Percentiles rank a stretch among this genome's conserved stretches.
Evolutionary conservation across 2,113 vertebrate species (phyloP).

Genomic region (Opisthocomus hoazin): DNA sequence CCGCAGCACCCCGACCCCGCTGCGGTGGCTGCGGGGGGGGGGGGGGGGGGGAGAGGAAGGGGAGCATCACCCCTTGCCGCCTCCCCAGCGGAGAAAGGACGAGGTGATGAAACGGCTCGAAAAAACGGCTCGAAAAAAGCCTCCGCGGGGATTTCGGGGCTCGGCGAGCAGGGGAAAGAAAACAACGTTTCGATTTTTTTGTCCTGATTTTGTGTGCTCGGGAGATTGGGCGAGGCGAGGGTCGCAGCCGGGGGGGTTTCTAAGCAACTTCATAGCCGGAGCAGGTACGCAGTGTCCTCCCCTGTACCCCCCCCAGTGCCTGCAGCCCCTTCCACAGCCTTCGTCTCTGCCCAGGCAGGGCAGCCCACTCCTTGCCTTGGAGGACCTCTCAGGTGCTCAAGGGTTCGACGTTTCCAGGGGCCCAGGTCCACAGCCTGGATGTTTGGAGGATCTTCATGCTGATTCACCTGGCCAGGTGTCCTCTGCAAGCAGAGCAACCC

Average conservation of each 20-base stretch:
- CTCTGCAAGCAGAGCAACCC: neutral
- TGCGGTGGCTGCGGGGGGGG: neutral
- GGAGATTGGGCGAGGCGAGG: neutral
- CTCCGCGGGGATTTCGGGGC: neutral
- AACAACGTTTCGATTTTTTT: too few relatives aligned
- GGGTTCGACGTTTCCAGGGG: neutral
- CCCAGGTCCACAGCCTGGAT: neutral
- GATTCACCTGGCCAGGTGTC: neutral
- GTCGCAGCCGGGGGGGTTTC: neutral
- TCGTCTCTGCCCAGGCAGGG: neutral
- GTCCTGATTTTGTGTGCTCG: neutral
- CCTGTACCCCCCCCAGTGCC: too few relatives aligned
- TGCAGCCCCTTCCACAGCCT: neutral
- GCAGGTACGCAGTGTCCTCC: too few relatives aligned
- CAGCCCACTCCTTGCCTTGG: accelerated
- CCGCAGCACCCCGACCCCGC: neutral
- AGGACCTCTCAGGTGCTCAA: neutral
- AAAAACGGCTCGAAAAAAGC: neutral
- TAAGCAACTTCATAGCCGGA: neutral
- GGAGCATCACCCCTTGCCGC: neutral
- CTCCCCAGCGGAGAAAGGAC: neutral
- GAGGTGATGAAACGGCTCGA: neutral
- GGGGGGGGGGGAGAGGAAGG: neutral
- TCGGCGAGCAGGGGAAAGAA: neutral
- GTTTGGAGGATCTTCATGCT: neutral